Evolutionary conservation across 2,888 invertebrate genomes (phyloP).

Genomic region (Muschampia plurimacula): DNA sequence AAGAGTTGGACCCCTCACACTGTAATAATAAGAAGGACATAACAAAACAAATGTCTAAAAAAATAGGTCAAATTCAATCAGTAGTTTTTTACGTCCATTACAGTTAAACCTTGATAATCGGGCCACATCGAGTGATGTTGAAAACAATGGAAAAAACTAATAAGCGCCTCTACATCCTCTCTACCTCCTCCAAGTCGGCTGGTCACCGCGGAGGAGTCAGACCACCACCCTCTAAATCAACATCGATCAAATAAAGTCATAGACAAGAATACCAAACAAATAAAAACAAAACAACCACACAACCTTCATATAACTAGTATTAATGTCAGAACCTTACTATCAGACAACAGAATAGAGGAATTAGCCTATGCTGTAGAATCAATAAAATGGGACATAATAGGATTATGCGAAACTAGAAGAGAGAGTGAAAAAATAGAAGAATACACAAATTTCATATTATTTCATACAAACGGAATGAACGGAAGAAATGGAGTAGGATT

Average conservation of each 20-base stretch:
- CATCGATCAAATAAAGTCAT: neutral
- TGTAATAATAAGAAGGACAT: neutral
- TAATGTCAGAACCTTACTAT: slow-evolving; percentile 33
- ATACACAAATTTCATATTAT: slow-evolving; percentile 46
- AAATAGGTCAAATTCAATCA: slow-evolving; percentile 40
- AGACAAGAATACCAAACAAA: neutral
- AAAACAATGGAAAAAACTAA: slow-evolving; percentile 14
- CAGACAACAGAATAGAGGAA: slow-evolving; percentile 37
- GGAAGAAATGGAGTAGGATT: slow-evolving; percentile 47
- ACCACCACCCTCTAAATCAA: slow-evolving; percentile 35
- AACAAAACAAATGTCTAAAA: slow-evolving; percentile 26
- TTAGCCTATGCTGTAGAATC: slow-evolving; percentile 37
- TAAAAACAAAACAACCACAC: neutral
- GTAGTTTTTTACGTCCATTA: slow-evolving; percentile 31
- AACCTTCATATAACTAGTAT: neutral
- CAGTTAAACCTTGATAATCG: slow-evolving; percentile 22
- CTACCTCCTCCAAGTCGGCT: slow-evolving; percentile 34
- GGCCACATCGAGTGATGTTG: neutral
- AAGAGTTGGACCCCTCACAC: slow-evolving; percentile 18
- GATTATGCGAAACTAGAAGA: slow-evolving; percentile 45
- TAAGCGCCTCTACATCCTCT: slow-evolving; percentile 24
- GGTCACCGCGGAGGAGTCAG: slow-evolving; percentile 34
- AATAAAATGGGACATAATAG: slow-evolving; percentile 47
- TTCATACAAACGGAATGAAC: slow-evolving; percentile 38
- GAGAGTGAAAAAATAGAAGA: slow-evolving; percentile 44